A percentile compares a stretch with the other conserved stretches of the same genome.
These are phyloP conservation scores for Lordiphosa collinella DNA, from an alignment of 1,140 invertebrate species.

Conservation along the genomic window DNA sequence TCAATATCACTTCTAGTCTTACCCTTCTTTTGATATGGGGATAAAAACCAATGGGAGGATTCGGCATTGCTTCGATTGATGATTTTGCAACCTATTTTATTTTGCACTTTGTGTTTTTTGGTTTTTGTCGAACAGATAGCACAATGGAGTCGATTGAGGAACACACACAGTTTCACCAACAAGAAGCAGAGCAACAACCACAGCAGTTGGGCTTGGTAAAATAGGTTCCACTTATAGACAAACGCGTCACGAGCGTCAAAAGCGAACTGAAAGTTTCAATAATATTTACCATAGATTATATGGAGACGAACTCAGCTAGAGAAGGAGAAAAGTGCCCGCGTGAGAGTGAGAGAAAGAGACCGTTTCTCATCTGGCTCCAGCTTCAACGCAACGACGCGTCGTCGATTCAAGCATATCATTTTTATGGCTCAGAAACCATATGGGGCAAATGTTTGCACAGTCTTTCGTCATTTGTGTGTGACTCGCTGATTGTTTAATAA, in stretches of 20 bases:
- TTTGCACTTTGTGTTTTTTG: not conserved
- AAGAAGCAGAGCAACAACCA: not conserved
- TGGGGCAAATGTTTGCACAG: slow-evolving; percentile 31
- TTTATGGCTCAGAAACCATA: slow-evolving; percentile 16
- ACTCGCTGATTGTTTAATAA: slow-evolving; percentile 1
- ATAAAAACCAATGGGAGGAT: slow-evolving; percentile 67
- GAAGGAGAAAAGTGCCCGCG: slow-evolving; percentile 3
- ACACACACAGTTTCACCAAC: slow-evolving; percentile 3
- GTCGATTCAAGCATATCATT: slow-evolving; percentile 21
- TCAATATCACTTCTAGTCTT: slow-evolving; percentile 15
- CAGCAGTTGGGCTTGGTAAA: not conserved
- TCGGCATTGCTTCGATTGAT: slow-evolving; percentile 45
- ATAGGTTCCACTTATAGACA: slow-evolving; percentile 17
- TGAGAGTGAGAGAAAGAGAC: slow-evolving; percentile 13
- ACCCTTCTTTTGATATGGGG: slow-evolving; percentile 66
- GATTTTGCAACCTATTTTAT: not conserved
- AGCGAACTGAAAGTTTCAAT: slow-evolving; percentile 68
- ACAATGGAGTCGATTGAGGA: slow-evolving; percentile 2
- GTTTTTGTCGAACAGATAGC: slow-evolving; percentile 10
- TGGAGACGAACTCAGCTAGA: slow-evolving; percentile 12
- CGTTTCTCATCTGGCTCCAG: not conserved
- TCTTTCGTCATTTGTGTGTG: slow-evolving; percentile 20
- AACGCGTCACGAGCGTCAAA: slow-evolving; percentile 53
- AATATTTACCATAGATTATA: slow-evolving; percentile 68
- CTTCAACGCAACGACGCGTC: slow-evolving; percentile 1